Evolutionary conservation across 2,888 invertebrate genomes (phyloP).

Genomic region (Mermis nigrescens): DNA sequence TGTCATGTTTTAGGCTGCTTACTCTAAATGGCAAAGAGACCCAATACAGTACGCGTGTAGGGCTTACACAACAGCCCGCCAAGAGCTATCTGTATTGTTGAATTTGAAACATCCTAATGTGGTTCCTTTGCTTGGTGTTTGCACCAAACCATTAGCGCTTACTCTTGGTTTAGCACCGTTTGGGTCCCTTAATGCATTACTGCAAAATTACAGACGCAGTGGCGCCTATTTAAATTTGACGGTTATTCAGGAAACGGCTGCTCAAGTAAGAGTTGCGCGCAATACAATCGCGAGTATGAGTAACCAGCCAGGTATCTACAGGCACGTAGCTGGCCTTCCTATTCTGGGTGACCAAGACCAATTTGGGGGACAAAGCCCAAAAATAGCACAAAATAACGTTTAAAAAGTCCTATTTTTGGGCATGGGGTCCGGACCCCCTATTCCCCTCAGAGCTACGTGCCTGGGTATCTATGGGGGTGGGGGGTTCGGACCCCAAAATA

Average conservation of each 20-base stretch:
- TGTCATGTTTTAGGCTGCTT: slow-evolving; percentile 42
- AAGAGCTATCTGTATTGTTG: slow-evolving; percentile 69
- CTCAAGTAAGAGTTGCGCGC: slow-evolving; percentile 58
- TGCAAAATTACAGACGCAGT: slow-evolving; percentile 63
- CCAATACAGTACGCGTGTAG: slow-evolving; percentile 76
- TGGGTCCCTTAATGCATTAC: slow-evolving; percentile 64
- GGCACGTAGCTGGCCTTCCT: too few relatives aligned
- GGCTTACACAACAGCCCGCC: slow-evolving; percentile 84
- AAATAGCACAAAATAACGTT: too few relatives aligned
- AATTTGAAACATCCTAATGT: slow-evolving; percentile 73
- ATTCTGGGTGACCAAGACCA: too few relatives aligned
- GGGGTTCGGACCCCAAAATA: too few relatives aligned
- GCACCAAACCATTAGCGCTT: slow-evolving; percentile 65
- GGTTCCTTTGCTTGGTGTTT: slow-evolving; percentile 71
- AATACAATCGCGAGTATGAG: too few relatives aligned
- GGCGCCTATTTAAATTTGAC: slow-evolving; percentile 61
- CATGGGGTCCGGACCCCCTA: too few relatives aligned
- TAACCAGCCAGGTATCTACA: too few relatives aligned
- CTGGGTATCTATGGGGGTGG: too few relatives aligned
- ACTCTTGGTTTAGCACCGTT: slow-evolving; percentile 73
- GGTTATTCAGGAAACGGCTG: slow-evolving; percentile 59
- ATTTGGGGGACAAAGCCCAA: too few relatives aligned
- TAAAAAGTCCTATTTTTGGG: too few relatives aligned
- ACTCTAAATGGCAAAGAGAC: slow-evolving; percentile 78
- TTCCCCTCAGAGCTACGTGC: too few relatives aligned